Percentiles rank a stretch among this genome's conserved stretches.
Evolutionary conservation across 2,888 invertebrate genomes (phyloP).

Genomic region (Sericinus montela): DNA sequence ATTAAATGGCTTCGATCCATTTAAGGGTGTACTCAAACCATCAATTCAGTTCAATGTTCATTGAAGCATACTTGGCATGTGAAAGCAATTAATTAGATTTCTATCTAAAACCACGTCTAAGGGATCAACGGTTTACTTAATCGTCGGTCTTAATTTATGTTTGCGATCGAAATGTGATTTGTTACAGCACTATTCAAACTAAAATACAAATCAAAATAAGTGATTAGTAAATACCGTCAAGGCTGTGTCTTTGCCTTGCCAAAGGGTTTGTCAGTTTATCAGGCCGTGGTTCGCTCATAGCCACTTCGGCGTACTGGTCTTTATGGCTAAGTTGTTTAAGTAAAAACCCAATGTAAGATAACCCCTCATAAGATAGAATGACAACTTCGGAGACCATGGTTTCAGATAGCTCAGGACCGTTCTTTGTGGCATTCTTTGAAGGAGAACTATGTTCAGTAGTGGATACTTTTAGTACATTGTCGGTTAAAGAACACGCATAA

Average conservation of each 20-base stretch:
- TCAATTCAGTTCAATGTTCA: slow-evolving; percentile 14
- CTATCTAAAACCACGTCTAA: slow-evolving; percentile 16
- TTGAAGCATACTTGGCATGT: slow-evolving; percentile 14
- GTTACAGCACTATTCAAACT: not conserved
- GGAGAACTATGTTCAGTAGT: too few species aligned
- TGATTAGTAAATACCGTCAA: not conserved
- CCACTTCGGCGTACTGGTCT: too few species aligned
- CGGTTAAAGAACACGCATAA: too few species aligned
- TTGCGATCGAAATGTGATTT: slow-evolving; percentile 9
- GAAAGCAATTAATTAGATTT: slow-evolving; percentile 19
- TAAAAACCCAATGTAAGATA: too few species aligned
- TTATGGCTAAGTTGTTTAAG: too few species aligned
- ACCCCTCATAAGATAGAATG: too few species aligned
- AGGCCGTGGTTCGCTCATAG: too few species aligned
- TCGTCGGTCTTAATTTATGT: slow-evolving; percentile 5
- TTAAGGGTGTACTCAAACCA: slow-evolving; percentile 14
- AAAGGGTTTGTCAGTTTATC: too few species aligned
- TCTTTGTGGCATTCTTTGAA: too few species aligned
- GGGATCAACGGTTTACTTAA: slow-evolving; percentile 9
- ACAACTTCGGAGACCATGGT: too few species aligned
- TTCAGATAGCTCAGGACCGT: too few species aligned
- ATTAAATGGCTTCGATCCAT: slow-evolving; percentile 10
- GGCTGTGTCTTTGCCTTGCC: not conserved
- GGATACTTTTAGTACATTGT: too few species aligned
- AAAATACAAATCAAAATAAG: not conserved